Evolutionary conservation across 1,140 invertebrate species (phyloP), one percentile per base, ranked within the genome.

Genomic region (Nasonia longicornis): DNA sequence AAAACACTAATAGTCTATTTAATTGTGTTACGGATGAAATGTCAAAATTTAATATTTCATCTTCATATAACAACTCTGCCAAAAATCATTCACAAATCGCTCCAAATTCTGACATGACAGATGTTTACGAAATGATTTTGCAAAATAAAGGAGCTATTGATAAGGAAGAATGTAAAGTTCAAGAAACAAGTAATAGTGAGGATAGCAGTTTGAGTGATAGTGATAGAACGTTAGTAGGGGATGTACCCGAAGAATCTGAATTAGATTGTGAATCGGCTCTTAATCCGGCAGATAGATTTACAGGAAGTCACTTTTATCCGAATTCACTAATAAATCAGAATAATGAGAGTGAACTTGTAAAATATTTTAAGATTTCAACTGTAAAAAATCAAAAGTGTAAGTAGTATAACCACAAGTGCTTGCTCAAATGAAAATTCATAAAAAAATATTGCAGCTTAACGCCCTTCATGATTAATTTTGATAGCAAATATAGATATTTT

Each of bases 191-290:
- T 88, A 94, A 94, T 84, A 95, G 94, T 86, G 95, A 96, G 87
- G 95, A 96, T 86, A 95, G 94, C 85, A 95, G 94, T 86, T 90
- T 95, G 22, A 96, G 95, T 81, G 95, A 96, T 85, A 95, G 95
- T 83, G 95, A 96, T 88, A 91, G 93, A 83, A 95, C 94, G 2
- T 87, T 95, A 29, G 92, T 94, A 29, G 94, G 94, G 45, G 93
- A 94, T 82, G 90, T 91, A 52, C 92, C 92, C 31, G 92, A 93
- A 85, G 91, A 90, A 20, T 64, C 72, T n/a, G 63, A 73, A 66
- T 29, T 70, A 14, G 76, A 76, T 14, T 45, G 52, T 70, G 64
- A 63, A 80, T 67, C 20, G 20, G 31, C 35, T 12, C 26, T 67
- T 16, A 22, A 38, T 14, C 20, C 14, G 0, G 35, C 14, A 69